Conservation (phyloP, 2,797 vertebrate species). For the Chaunax sp. region DNA sequence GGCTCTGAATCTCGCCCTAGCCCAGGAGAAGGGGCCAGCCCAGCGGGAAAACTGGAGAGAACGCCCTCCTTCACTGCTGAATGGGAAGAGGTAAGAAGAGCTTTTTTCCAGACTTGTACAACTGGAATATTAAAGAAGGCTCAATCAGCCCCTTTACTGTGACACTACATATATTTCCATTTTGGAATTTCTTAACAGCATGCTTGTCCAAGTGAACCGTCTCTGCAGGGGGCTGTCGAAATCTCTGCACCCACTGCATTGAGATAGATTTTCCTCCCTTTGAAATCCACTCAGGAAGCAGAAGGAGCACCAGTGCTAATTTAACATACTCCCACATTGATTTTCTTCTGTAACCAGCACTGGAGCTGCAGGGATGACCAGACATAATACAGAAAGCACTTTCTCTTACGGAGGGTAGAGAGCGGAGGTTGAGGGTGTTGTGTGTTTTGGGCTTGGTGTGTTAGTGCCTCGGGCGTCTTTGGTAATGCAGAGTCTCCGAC, state of each 20-base stretch:
- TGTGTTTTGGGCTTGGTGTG: slow-evolving; percentile 19
- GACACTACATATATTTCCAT: slow-evolving; percentile 11
- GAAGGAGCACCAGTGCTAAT: slow-evolving; percentile 27
- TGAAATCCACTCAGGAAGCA: slow-evolving; percentile 33
- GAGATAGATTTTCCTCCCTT: slow-evolving; percentile 10
- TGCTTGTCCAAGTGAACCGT: slow-evolving; percentile 7
- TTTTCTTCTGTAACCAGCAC: slow-evolving; percentile 32
- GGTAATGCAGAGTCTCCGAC: slow-evolving; percentile 27
- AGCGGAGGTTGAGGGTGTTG: slow-evolving; percentile 13
- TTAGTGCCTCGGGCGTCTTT: slow-evolving; percentile 27
- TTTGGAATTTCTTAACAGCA: slow-evolving; percentile 5
- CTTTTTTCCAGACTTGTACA: neutral
- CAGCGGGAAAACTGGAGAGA: slow-evolving; percentile 89
- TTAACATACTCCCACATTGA: slow-evolving; percentile 51
- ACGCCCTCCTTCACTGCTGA: slow-evolving; percentile 97
- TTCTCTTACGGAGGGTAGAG: slow-evolving; percentile 15
- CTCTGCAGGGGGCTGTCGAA: slow-evolving; percentile 27
- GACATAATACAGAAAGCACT: slow-evolving; percentile 26
- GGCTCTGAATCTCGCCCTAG: slow-evolving; percentile 78
- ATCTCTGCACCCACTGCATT: slow-evolving; percentile 25
- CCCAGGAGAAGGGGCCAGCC: slow-evolving; percentile 78
- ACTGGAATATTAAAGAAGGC: neutral
- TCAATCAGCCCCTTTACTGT: neutral
- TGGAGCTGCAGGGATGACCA: slow-evolving; percentile 36
- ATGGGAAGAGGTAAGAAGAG: slow-evolving; percentile 93